phyloP scores from a whole-genome alignment of 2,113 vertebrate genomes.

The Xenopus laevis region DNA sequence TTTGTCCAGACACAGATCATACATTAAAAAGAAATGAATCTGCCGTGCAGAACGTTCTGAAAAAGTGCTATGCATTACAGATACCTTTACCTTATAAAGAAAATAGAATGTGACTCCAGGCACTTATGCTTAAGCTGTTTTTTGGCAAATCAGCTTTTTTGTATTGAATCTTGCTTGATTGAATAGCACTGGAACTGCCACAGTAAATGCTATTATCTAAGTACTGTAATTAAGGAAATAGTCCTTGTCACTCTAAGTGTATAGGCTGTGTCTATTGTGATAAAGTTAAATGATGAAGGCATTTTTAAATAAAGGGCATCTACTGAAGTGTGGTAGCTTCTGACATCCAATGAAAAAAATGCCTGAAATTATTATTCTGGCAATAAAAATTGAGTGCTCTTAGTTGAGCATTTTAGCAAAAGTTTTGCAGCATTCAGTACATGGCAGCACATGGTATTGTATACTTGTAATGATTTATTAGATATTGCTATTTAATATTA shows the following conservation, averaged over 20 bases:
- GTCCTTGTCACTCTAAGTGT: slow-evolving; percentile 62
- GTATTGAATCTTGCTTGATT: slow-evolving; percentile 68
- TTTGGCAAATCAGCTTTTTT: slow-evolving; percentile 67
- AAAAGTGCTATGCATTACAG: slow-evolving; percentile 44
- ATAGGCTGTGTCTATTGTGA: slow-evolving; percentile 59
- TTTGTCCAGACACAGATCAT: slow-evolving; percentile 17
- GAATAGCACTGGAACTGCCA: slow-evolving; percentile 62
- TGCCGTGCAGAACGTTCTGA: slow-evolving; percentile 27
- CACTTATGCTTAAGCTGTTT: slow-evolving; percentile 66
- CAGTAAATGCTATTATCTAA: slow-evolving; percentile 68
- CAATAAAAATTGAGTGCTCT: slow-evolving; percentile 1
- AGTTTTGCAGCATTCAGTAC: neutral
- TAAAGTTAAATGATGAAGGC: slow-evolving; percentile 65
- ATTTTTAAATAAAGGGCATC: slow-evolving; percentile 51
- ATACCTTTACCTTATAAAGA: slow-evolving; percentile 62
- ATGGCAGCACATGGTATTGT: neutral
- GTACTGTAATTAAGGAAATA: slow-evolving; percentile 69
- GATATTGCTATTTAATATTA: neutral
- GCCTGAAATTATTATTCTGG: slow-evolving; percentile 38
- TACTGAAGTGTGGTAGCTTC: slow-evolving; percentile 37
- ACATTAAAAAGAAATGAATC: slow-evolving; percentile 39
- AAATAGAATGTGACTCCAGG: slow-evolving; percentile 63
- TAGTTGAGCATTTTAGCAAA: slow-evolving; percentile 13
- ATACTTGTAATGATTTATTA: neutral
- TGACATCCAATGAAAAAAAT: slow-evolving; percentile 30